A percentile compares a stretch with the other conserved stretches of the same genome.
These are phyloP conservation scores for Diadophis punctatus DNA, from an alignment of 2,113 vertebrate species.

Conservation along the genomic window DNA sequence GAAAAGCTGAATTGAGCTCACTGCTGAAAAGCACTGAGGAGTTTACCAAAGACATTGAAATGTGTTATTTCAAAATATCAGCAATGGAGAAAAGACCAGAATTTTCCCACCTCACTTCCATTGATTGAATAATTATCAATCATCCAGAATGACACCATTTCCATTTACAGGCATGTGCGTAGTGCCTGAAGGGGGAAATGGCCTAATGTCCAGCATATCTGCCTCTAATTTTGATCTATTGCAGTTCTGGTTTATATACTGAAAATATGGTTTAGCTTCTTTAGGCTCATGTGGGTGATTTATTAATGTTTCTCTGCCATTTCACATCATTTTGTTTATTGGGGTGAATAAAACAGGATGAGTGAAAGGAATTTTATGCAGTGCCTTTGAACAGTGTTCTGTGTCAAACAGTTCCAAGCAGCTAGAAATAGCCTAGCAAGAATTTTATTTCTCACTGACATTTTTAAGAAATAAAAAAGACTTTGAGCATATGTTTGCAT, in stretches of 20 bases:
- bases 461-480: slow-evolving; percentile 3
- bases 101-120: background rate
- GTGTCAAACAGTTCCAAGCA: background rate
- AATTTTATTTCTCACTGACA: background rate
- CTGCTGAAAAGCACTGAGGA: background rate
- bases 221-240: background rate
- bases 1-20: background rate
- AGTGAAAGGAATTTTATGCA: slow-evolving; percentile 9
- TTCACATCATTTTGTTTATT: slow-evolving; percentile 11
- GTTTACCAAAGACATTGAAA: background rate
- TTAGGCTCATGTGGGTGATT: background rate
- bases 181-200: background rate
- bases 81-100: too few species aligned
- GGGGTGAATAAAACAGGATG: slow-evolving; percentile 4
- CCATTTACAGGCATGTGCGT: background rate
- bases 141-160: background rate
- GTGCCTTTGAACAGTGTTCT: slow-evolving; percentile 8
- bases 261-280: slow-evolving; percentile 15
- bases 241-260: background rate
- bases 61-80: background rate
- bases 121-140: background rate
- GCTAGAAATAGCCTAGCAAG: background rate
- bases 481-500: background rate
- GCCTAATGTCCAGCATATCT: background rate
- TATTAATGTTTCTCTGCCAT: background rate